Conservation (phyloP, 2,888 invertebrate species). For the Pheosia tremula region DNA sequence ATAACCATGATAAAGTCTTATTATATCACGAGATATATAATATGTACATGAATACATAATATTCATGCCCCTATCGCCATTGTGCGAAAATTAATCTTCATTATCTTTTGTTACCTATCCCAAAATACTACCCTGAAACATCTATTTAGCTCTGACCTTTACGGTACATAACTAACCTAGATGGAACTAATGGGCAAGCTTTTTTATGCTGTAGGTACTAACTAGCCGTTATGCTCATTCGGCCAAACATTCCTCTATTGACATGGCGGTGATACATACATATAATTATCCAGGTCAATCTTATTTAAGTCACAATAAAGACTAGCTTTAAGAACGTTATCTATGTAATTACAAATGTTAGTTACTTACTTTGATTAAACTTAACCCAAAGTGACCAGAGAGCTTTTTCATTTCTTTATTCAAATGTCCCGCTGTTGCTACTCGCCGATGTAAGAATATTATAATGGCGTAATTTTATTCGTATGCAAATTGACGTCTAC, state of each 20-base stretch:
- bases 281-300: neutral
- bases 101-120: constrained; percentile 4
- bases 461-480: constrained; percentile 62
- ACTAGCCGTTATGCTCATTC: constrained; percentile 3
- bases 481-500: constrained; percentile 61
- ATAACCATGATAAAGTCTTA: too few species aligned
- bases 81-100: neutral
- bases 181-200: neutral
- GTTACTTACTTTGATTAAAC: neutral
- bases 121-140: neutral
- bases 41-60: too few species aligned
- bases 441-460: constrained; percentile 40
- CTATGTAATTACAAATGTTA: neutral
- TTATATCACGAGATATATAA: too few species aligned
- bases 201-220: neutral
- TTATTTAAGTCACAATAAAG: constrained; percentile 1
- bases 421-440: constrained; percentile 40
- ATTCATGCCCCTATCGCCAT: too few species aligned
- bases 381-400: constrained; percentile 12
- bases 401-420: constrained; percentile 24
- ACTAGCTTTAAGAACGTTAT: neutral
- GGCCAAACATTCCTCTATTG: neutral
- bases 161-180: constrained; percentile 1
- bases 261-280: neutral
- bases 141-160: neutral